These are phyloP conservation scores for Aricia agestis DNA, from an alignment of 1,140 invertebrate species.

Conservation along the genomic window DNA sequence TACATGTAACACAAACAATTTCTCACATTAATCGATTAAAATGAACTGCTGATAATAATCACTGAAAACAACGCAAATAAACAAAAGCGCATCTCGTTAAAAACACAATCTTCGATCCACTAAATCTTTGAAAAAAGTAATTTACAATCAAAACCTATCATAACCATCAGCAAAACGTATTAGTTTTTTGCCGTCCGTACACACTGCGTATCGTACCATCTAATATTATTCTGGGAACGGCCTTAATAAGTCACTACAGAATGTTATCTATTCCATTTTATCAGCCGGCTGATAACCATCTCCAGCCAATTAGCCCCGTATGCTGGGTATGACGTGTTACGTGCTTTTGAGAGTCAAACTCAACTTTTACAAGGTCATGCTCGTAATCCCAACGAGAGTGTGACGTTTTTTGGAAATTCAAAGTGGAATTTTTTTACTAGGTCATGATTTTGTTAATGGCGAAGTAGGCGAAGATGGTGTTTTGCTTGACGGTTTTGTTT, in stretches of 20 bases:
- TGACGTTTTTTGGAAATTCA: too few relatives aligned
- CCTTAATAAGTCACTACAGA: slow-evolving; percentile 78
- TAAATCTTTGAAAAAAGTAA: slow-evolving; percentile 3
- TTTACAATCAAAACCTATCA: neutral
- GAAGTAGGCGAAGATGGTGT: too few relatives aligned
- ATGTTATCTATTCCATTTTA: slow-evolving; percentile 78
- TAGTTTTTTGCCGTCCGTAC: slow-evolving; percentile 49
- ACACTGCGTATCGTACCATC: slow-evolving; percentile 66
- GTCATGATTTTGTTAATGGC: too few relatives aligned
- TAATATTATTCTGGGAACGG: slow-evolving; percentile 78
- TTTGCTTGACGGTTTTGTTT: too few relatives aligned
- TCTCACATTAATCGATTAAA: too few relatives aligned
- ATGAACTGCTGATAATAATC: too few relatives aligned
- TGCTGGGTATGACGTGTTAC: neutral
- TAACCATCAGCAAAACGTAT: neutral
- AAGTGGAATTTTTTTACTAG: too few relatives aligned
- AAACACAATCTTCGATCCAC: neutral
- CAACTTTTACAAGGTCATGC: slow-evolving; percentile 4
- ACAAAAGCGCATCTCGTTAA: neutral
- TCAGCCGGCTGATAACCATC: slow-evolving; percentile 70
- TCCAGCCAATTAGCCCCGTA: slow-evolving; percentile 75
- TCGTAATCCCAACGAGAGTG: neutral
- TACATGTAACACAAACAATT: too few relatives aligned
- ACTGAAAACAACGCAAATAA: too few relatives aligned
- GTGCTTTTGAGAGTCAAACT: neutral